Conservation (phyloP, 2,888 invertebrate species). For the Abrostola triplasia region DNA sequence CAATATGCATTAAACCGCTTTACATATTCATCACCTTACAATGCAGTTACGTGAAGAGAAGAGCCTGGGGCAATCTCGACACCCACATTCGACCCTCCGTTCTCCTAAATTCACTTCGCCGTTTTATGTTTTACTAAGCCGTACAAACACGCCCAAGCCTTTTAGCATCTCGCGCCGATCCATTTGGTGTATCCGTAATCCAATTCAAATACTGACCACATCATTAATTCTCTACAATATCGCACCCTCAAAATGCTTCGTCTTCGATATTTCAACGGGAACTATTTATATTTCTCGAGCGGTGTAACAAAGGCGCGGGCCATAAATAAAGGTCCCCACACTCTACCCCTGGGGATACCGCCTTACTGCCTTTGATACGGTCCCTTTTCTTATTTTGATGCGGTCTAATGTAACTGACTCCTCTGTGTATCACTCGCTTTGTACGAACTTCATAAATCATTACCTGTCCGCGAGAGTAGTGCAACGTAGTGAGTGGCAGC, state of each 20-base stretch:
- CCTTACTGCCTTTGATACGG: conserved; percentile 86
- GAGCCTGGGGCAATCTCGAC: conserved; percentile 59
- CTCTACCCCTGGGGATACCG: conserved; percentile 74
- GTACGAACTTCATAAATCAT: conserved; percentile 83
- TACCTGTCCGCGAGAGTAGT: conserved; percentile 69
- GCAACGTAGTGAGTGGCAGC: conserved; percentile 46
- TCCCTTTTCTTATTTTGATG: conserved; percentile 86
- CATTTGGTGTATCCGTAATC: conserved; percentile 73
- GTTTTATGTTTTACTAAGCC: conserved; percentile 83
- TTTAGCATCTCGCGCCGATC: conserved; percentile 79
- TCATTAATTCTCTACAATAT: conserved; percentile 87
- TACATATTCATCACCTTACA: conserved; percentile 60
- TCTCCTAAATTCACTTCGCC: conserved; percentile 73
- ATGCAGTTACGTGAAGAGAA: conserved; percentile 61
- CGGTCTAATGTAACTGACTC: conserved; percentile 80
- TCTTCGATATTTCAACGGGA: conserved; percentile 83
- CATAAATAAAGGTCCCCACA: conserved; percentile 82
- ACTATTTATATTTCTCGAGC: conserved; percentile 87
- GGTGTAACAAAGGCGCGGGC: conserved; percentile 81
- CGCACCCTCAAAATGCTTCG: conserved; percentile 82
- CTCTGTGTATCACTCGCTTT: conserved; percentile 77
- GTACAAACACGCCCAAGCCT: conserved; percentile 79
- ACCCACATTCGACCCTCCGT: conserved; percentile 61
- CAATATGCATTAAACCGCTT: conserved; percentile 40
- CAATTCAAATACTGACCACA: conserved; percentile 85